phyloP scores from a whole-genome alignment of 2,888 invertebrate species.

The Syritta pipiens region DNA sequence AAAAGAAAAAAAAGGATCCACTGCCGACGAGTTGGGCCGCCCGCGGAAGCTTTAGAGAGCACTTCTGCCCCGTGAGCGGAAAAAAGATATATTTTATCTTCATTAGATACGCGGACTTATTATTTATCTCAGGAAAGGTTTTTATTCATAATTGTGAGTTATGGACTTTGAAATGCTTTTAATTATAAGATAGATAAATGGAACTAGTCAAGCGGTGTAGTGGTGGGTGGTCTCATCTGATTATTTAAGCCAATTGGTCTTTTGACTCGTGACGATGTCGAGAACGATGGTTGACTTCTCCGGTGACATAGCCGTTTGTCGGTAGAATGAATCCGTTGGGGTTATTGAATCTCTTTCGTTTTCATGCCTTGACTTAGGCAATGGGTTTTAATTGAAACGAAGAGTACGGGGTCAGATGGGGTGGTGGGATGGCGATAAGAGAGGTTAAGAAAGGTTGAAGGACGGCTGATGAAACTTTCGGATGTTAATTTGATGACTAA shows the following conservation, averaged over 20 bases:
- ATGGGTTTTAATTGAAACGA: too few relatives aligned
- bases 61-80: conserved; percentile 10
- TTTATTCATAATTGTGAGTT: conserved; percentile 47
- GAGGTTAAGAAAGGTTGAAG: too few relatives aligned
- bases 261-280: background rate
- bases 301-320: too few relatives aligned
- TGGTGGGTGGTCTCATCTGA: background rate
- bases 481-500: too few relatives aligned
- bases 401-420: too few relatives aligned
- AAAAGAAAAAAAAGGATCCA: background rate
- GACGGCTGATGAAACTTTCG: too few relatives aligned
- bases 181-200: conserved; percentile 14
- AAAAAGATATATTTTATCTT: conserved; percentile 23
- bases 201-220: background rate
- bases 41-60: conserved; percentile 15
- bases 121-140: conserved; percentile 25
- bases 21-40: background rate
- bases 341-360: too few relatives aligned
- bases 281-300: background rate
- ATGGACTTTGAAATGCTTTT: conserved; percentile 31
- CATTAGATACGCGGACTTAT: conserved; percentile 19
- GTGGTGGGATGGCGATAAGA: too few relatives aligned
- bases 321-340: too few relatives aligned
- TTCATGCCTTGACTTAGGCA: too few relatives aligned
- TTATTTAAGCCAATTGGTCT: background rate